Evolutionary conservation across 2,113 vertebrate genomes (phyloP).

Genomic region (Recurvirostra avosetta): DNA sequence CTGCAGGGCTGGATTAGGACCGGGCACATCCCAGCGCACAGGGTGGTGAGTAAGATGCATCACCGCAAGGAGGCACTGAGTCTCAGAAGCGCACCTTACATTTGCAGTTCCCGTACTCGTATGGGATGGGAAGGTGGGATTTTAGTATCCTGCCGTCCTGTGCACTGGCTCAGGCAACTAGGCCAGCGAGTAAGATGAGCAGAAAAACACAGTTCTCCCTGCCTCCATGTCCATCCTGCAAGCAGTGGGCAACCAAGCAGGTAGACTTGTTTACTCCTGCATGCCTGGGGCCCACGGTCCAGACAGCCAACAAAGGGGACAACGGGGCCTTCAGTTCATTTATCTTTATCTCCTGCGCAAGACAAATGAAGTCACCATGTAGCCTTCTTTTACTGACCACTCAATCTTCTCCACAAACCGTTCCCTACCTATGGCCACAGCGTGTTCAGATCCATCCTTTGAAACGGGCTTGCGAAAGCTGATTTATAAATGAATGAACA

Average conservation of each 20-base stretch:
- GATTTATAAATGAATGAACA: not conserved
- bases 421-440: not conserved
- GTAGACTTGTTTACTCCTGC: not conserved
- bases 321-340: not conserved
- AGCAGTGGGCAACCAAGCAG: not conserved
- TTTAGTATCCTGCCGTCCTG: not conserved
- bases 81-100: not conserved
- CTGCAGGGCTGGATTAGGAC: constrained; percentile 32
- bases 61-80: not conserved
- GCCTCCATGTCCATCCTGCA: not conserved
- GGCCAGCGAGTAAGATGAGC: not conserved
- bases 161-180: not conserved
- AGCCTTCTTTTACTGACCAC: not conserved
- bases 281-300: not conserved
- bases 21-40: not conserved
- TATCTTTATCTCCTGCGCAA: not conserved
- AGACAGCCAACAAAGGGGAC: not conserved
- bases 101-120: not conserved
- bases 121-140: not conserved
- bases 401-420: not conserved
- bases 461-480: not conserved
- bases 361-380: not conserved
- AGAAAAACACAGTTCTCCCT: not conserved
- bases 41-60: not conserved
- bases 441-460: not conserved